Conservation (phyloP, 2,888 invertebrate genomes). For the Mycogona germanica region DNA sequence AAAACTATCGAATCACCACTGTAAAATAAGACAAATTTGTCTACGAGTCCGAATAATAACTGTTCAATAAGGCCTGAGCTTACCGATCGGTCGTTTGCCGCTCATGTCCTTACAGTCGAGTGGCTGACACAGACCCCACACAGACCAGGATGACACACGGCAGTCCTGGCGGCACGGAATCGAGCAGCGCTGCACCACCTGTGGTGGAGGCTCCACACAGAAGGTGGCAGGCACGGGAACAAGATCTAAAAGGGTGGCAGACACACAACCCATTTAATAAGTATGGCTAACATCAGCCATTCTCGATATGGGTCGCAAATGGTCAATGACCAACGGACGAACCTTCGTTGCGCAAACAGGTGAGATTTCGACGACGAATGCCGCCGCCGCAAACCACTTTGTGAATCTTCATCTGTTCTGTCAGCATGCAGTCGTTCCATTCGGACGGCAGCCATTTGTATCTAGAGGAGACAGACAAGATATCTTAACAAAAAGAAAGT, state of each 20-base stretch:
- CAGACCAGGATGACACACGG: slow-evolving; percentile 46
- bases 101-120: slow-evolving; percentile 29
- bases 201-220: slow-evolving; percentile 23
- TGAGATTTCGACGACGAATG: slow-evolving; percentile 43
- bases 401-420: slow-evolving; percentile 24
- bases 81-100: background rate
- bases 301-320: no score
- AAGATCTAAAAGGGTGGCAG: slow-evolving; percentile 20
- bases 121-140: slow-evolving; percentile 49
- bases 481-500: background rate
- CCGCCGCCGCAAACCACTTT: slow-evolving; percentile 44
- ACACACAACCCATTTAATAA: no score
- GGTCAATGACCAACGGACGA: background rate
- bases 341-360: slow-evolving; percentile 39
- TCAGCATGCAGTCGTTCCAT: slow-evolving; percentile 37
- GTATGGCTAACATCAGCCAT: background rate
- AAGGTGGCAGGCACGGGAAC: slow-evolving; percentile 20
- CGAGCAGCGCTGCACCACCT: slow-evolving; percentile 31
- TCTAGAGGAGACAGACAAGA: no score
- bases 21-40: background rate
- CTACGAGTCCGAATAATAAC: background rate
- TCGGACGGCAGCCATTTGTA: slow-evolving; percentile 47
- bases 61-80: background rate
- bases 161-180: slow-evolving; percentile 49
- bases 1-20: background rate